Evolutionary conservation across 2,113 vertebrate species (phyloP), one percentile per base, ranked within the genome.

Genomic region (Scopus umbretta): DNA sequence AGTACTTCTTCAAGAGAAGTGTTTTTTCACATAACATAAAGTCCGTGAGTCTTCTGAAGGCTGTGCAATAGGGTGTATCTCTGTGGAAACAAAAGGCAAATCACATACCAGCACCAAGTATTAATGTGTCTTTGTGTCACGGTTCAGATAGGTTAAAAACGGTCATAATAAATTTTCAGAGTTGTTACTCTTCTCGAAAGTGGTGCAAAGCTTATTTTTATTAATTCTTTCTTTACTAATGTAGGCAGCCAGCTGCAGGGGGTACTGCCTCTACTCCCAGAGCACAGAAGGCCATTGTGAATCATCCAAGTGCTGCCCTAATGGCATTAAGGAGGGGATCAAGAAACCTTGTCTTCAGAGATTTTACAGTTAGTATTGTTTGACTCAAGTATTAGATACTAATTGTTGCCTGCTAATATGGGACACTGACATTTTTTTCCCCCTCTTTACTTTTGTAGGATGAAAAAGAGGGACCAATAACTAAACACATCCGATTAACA

Each of bases 391-490:
- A 56, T 43, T 52, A 61, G 40, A 11, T 88, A 59, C 2, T 75
- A 52, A 62, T 76, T 38, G 16, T 68, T 94, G 25, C 30, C 40
- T 79, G 30, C n/a, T n/a, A n/a, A n/a, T n/a, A n/a, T n/a, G n/a
- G n/a, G n/a, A n/a, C n/a, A n/a, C n/a, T n/a, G n/a, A n/a, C n/a
- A 11, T n/a, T 52, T 86, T 22, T 65, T 93, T 73, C 94, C 72
- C 80, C 68, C 56, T 94, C 47, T 76, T 90, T 89, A 70, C 67
- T 93, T 97, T 93, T 43, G 20, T 90, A 99, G 99, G 99, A 99
- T 97, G 99, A 99, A 98, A 99, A 99, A 98, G 99, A 99, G 98
- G 99, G 99, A 99, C 99, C 99, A 99, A 99, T 99, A 99, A 99
- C 99, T 98, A 99, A 99, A 99, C 99, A 99, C 99, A 99, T 99